Evolutionary conservation across 2,113 vertebrate species (phyloP), one percentile per base, ranked within the genome.

Genomic region (Nothocercus nigrocapillus): DNA sequence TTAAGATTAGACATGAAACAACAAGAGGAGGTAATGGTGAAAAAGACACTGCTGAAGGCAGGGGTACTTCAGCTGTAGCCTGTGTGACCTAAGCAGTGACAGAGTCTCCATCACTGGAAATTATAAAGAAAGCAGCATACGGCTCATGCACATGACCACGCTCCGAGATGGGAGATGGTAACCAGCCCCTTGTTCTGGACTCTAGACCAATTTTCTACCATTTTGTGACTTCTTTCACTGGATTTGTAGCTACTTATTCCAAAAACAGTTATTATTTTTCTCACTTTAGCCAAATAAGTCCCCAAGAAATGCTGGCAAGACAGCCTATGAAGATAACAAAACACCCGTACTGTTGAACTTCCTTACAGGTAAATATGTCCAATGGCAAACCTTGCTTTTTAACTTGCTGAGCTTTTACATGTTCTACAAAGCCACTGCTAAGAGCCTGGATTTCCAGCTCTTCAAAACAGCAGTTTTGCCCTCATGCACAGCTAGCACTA

Each of bases 181-280:
- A 82, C 64, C 4, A 61, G 64, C 32, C 7, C 66, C 70, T 73
- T 40, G 38, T 69, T 75, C 69, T 58, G 6, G 85, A 66, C 40
- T 63, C 54, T 67, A n/a, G 36, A 63, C 5, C 7, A 59, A 13
- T 54, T 36, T 59, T 85, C 40, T 38, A 64, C 8, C 25, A 85
- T 53, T 69, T 61, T 27, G 7, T 54, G n/a, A 68, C 67, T 74
- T 79, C 53, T 88, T 94, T 34, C 21, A 8, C 4, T 49, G 30
- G 25, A 67, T 82, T 82, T 32, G 6, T 13, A 72, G 20, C 20
- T 79, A 44, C 72, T 66, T n/a, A 72, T 4, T 84, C 20, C 62
- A 92, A 14, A 62, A 58, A 36, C 5, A 69, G 53, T 18, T 72
- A 47, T 13, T 63, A 54, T 89, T 94, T 85, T 89, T 72, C 66